Percentiles rank a stretch among this genome's conserved stretches.
Conservation (phyloP, 1,140 invertebrate species). For the Cryptotermes secundus region DNA sequence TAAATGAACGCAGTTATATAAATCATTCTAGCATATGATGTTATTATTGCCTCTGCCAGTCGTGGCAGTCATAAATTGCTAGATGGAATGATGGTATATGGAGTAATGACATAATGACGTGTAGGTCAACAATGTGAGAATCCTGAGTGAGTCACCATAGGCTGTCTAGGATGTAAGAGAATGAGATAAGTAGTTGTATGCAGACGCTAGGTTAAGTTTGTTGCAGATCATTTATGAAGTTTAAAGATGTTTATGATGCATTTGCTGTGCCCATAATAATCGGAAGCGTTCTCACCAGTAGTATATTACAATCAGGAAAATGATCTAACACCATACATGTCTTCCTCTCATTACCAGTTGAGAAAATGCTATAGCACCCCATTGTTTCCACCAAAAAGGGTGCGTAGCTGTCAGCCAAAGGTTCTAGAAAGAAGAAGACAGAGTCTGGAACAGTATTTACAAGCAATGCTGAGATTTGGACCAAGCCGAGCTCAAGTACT, state of each 20-base stretch:
- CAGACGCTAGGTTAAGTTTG: too few relatives aligned
- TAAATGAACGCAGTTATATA: not conserved
- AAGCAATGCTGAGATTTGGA: constrained; percentile 42
- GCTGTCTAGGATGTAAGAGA: not conserved
- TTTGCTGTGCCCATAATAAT: too few relatives aligned
- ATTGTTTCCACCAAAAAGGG: constrained; percentile 53
- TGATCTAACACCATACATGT: not conserved
- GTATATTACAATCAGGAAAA: too few relatives aligned
- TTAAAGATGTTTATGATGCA: too few relatives aligned
- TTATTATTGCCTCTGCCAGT: not conserved
- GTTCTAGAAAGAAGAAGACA: constrained; percentile 51
- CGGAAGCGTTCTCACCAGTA: too few relatives aligned
- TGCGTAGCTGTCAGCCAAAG: constrained; percentile 50
- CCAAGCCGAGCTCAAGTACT: constrained; percentile 34
- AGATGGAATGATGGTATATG: not conserved
- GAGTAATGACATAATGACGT: not conserved
- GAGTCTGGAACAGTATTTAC: constrained; percentile 49
- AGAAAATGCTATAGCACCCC: constrained; percentile 48
- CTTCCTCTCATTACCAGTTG: constrained; percentile 39
- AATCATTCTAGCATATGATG: not conserved
- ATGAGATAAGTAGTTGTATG: too few relatives aligned
- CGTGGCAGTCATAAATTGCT: not conserved
- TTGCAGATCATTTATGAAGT: too few relatives aligned
- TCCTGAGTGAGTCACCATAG: not conserved
- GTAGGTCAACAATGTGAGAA: not conserved